Evolutionary conservation across 2,888 invertebrate species (phyloP).

Genomic region (Atethmia centrago): DNA sequence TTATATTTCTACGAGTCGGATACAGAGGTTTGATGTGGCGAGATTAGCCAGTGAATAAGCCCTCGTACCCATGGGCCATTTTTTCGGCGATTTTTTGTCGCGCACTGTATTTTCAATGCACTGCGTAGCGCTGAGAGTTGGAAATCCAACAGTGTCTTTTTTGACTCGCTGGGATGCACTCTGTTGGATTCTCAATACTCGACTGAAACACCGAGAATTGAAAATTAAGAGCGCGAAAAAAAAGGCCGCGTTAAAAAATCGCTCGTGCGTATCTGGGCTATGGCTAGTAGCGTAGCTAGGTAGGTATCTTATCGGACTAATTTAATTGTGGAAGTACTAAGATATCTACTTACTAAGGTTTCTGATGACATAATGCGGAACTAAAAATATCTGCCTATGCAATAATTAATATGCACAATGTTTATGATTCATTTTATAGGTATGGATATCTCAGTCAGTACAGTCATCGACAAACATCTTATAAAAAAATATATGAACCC

Average conservation of each 20-base stretch:
- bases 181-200: neutral
- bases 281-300: no score
- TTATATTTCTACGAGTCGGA: neutral
- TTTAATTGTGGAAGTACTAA: constrained; percentile 28
- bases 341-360: constrained; percentile 3
- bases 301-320: constrained; percentile 2
- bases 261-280: no score
- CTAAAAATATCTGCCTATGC: constrained; percentile 53
- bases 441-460: constrained; percentile 40
- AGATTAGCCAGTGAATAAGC: neutral
- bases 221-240: neutral
- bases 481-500: neutral
- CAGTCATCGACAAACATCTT: constrained; percentile 29
- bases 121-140: neutral
- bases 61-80: neutral
- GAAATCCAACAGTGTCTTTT: no score
- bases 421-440: constrained; percentile 49
- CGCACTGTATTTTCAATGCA: no score
- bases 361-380: constrained; percentile 48
- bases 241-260: no score
- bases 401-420: constrained; percentile 51
- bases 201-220: neutral
- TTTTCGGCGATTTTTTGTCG: neutral
- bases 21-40: neutral
- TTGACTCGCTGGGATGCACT: neutral